phyloP scores from a whole-genome alignment of 2,888 invertebrate genomes.

The Sphaerophoria rueppellii region DNA sequence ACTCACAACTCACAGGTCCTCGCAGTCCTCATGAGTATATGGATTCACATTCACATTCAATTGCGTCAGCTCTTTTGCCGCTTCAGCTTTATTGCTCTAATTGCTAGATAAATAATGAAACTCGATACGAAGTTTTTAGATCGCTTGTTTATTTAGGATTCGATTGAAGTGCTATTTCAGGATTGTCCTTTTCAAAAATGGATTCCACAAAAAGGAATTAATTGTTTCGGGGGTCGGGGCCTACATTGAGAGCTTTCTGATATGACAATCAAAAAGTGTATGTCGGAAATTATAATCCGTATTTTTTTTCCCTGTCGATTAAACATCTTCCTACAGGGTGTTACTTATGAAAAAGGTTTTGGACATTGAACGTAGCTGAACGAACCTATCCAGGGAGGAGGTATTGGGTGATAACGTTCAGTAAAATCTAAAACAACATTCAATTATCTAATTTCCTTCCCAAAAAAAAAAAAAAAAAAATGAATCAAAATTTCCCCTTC shows the following conservation, averaged over 20 bases:
- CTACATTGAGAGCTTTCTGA: background rate
- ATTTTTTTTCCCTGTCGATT: too few relatives aligned
- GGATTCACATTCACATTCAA: conserved; percentile 44
- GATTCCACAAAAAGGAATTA: background rate
- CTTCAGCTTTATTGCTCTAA: conserved; percentile 58
- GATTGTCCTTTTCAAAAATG: background rate
- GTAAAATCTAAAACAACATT: too few relatives aligned
- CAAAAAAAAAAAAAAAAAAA: too few relatives aligned
- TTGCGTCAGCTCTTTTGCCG: conserved; percentile 65
- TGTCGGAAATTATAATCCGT: background rate
- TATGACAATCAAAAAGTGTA: background rate
- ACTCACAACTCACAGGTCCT: too few relatives aligned
- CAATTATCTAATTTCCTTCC: too few relatives aligned
- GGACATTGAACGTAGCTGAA: too few relatives aligned
- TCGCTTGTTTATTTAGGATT: conserved; percentile 24
- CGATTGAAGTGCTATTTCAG: background rate
- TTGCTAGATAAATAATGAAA: conserved; percentile 70
- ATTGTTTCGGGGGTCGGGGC: background rate
- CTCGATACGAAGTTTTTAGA: conserved; percentile 57
- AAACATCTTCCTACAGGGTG: too few relatives aligned
- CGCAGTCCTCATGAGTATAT: conserved; percentile 44
- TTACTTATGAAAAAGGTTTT: too few relatives aligned
- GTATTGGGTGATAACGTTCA: too few relatives aligned
- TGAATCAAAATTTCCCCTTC: too few relatives aligned
- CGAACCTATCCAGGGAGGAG: too few relatives aligned